Base-by-base conservation (phyloP, 2,888 invertebrate species). In the Cryptocheilus praepositus region DNA sequence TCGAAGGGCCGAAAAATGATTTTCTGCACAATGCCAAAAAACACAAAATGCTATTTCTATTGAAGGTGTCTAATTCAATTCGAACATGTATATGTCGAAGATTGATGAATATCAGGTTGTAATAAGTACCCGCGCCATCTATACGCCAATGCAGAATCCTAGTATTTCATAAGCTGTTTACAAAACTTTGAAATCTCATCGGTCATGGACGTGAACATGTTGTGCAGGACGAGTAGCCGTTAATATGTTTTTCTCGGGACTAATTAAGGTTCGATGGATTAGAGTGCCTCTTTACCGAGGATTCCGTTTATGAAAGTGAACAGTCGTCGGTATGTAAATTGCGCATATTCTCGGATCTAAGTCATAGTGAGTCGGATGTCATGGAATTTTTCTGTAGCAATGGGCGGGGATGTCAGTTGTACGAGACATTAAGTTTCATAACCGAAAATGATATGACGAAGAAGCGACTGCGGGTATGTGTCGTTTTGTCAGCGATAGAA, bases 151-250 rank as follows among this genome's bases (percentile, higher is more conserved):
- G 52, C 22, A 16, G 61, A 64, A 67, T 61, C 57, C 54, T 59
- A 25, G 22, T 54, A 63, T 43, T 58, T 52, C 62, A 60, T 64
- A 58, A 49, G 21, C 44, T 72, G 64, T 72, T 72, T 72, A 5
- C 8, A 72, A 25, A 53, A 61, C 51, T 64, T 67, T 49, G 56
- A 70, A 64, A 64, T 45, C 54, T 18, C 13, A 21, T 15, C 58
- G 62, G 62, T 61, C 49, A 52, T 61, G 58, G 16, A 62, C 63
- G 63, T 69, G 56, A 65, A 65, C 51, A 51, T 68, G 71, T 63
- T 73, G 63, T 65, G 65, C 44, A 66, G 72, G 63, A 66, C 57
- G 63, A 54, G 60, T 19, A 58, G 21, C 36, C 53, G 13, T 46
- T 51, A 56, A 58, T 64, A 74, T 67, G 56, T 74, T 44, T n/a